phyloP scores from a whole-genome alignment of 1,140 invertebrate species.

The Lepidotrigona ventralis region DNA sequence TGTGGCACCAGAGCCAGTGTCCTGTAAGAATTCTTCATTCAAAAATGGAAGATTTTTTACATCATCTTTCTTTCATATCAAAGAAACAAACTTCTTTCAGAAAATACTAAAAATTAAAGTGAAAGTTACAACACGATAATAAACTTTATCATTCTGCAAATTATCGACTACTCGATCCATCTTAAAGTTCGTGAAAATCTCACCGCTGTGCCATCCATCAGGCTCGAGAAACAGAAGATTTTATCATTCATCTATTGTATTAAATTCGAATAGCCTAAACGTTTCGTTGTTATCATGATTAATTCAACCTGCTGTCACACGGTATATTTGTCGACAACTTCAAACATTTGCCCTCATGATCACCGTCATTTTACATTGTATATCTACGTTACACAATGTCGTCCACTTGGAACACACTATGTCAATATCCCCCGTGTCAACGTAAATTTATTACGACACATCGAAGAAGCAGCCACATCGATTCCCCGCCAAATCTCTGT shows the following conservation, averaged over 20 bases:
- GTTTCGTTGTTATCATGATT: background rate
- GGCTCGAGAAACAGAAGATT: background rate
- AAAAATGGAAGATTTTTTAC: no score
- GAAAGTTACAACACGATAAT: background rate
- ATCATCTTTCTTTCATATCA: no score
- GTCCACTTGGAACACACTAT: background rate
- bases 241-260: no score
- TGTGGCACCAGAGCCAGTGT: no score
- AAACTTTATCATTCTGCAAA: background rate
- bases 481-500: background rate
- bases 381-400: background rate
- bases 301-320: background rate
- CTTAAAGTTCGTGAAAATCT: background rate
- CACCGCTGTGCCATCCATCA: background rate
- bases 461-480: background rate
- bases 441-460: background rate
- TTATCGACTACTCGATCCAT: background rate
- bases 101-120: background rate
- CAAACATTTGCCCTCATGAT: background rate
- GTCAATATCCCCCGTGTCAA: background rate
- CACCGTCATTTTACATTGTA: background rate
- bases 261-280: background rate
- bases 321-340: background rate
- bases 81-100: background rate
- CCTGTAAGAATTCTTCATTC: no score